Base-by-base conservation (phyloP, 1,140 invertebrate genomes). In the Leptinotarsa texana region DNA sequence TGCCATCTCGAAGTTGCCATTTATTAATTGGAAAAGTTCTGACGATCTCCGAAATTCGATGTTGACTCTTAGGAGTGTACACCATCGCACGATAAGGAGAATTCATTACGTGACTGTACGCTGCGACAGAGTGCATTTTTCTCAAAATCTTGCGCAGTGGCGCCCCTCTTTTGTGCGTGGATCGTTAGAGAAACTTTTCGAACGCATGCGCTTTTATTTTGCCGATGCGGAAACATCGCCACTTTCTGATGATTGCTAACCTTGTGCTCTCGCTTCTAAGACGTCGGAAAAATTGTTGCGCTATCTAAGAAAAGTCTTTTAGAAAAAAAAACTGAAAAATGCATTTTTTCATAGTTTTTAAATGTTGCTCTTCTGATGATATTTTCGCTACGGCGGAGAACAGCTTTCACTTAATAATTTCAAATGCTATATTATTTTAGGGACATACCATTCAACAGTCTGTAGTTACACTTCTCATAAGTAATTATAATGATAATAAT, bases 121-220 rank as follows among this genome's bases (percentile, higher is more conserved):
- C 78, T 83, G 82, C 81, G 81, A 83, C 81, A 81, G 78, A 78
- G 79, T 79, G 83, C 82, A 84, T 82, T 84, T 84, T 84, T 84
- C 83, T 82, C 82, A 69, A 82, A 81, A 81, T 80, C 74, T 81
- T 83, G 82, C 83, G 82, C 82, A 77, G 74, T 78, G 79, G 79
- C 77, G 76, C 78, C 78, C 75, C 77, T 79, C 74, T 71, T 76
- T 77, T 75, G 72, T 81, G 82, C 82, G 82, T 82, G 77, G 82
- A 83, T 83, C 82, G 82, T 83, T 83, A 83, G 76, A 79, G 78
- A 79, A 82, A 82, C 74, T 79, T 80, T 73, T 49, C 72, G 47
- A 74, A 82, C 82, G 81, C 82, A 83, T 80, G 82, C 82, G 82
- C 80, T 61, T 74, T 80, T 71, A 74, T 68, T 33, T 65, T 47